A percentile compares a stretch with the other conserved stretches of the same genome.
Conservation (phyloP, 2,888 invertebrate species). For the Drosophila eohydei region DNA sequence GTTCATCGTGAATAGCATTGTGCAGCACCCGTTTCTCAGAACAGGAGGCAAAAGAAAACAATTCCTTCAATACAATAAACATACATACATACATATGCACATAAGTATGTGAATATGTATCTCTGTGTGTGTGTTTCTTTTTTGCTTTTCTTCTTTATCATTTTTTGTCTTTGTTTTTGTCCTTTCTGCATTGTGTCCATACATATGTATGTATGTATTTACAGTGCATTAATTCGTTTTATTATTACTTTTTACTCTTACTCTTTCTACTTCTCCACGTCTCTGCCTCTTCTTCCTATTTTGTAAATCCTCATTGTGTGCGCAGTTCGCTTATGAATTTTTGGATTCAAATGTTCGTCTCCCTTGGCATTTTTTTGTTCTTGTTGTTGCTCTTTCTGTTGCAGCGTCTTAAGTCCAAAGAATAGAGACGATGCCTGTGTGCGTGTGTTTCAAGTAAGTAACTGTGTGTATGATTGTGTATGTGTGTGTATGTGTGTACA, state of each 20-base stretch:
- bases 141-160: slow-evolving; percentile 25
- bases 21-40: slow-evolving; percentile 55
- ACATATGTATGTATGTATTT: slow-evolving; percentile 3
- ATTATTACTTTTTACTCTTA: slow-evolving; percentile 58
- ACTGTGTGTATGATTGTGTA: slow-evolving; percentile 4
- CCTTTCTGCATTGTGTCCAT: slow-evolving; percentile 42
- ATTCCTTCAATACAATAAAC: slow-evolving; percentile 49
- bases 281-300: slow-evolving; percentile 22
- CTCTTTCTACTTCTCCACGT: slow-evolving; percentile 25
- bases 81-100: neutral
- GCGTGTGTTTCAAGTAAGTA: neutral
- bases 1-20: slow-evolving; percentile 35
- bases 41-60: slow-evolving; percentile 56
- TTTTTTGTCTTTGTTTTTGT: slow-evolving; percentile 48
- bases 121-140: slow-evolving; percentile 14
- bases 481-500: slow-evolving; percentile 4
- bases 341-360: slow-evolving; percentile 55
- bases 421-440: slow-evolving; percentile 24
- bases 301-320: slow-evolving; percentile 30
- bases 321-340: slow-evolving; percentile 51
- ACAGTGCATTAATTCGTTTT: slow-evolving; percentile 61
- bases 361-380: slow-evolving; percentile 21
- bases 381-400: slow-evolving; percentile 10
- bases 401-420: slow-evolving; percentile 37
- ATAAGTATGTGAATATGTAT: neutral